Base-by-base conservation (phyloP, 2,113 vertebrate species). In the Grallaria varia region DNA sequence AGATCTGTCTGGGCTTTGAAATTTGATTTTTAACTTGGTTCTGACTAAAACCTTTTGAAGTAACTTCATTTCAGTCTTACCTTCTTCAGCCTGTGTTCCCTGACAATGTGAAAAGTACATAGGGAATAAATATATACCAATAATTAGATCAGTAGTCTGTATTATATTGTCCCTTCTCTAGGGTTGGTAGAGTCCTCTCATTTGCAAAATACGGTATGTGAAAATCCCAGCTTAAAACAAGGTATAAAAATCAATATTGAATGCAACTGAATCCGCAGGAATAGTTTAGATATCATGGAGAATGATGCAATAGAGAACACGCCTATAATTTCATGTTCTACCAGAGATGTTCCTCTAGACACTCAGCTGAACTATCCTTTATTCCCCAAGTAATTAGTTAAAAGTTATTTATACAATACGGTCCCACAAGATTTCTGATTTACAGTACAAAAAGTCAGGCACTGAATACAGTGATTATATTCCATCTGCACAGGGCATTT, bases 381-480 rank as follows among this genome's bases (percentile, higher is more conserved):
- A 93, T 87, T 90, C 95, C 88, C 88, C 77, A 63, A 92, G 90
- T 93, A 92, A 95, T 96, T 92, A 92, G 52, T 93, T 81, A 59
- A 40, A 64, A 96, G 93, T 94, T 96, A 95, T 96, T 97, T 96
- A 95, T 96, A 90, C 22, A 27, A 60, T 64, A 42, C 25, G 73
- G 66, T 92, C 92, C 60, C 96, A 87, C 56, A 76, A 93, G 96
- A 93, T 75, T 92, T 95, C 83, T 94, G 85, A 94, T 95, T 90
- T 92, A 82, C 80, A 87, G 95, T 77, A 96, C 88, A 95, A 93
- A 96, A 89, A 93, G 45, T 16, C 82, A 84, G 56, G 90, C 90
- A 56, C 87, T 96, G 95, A 97, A 96, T 96, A 81, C 93, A 89
- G 86, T 76, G 60, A 96, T 95, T 97, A 96, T 95, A 89, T 79